phyloP scores from a whole-genome alignment of 2,113 vertebrate species.

The Labeo catla region DNA sequence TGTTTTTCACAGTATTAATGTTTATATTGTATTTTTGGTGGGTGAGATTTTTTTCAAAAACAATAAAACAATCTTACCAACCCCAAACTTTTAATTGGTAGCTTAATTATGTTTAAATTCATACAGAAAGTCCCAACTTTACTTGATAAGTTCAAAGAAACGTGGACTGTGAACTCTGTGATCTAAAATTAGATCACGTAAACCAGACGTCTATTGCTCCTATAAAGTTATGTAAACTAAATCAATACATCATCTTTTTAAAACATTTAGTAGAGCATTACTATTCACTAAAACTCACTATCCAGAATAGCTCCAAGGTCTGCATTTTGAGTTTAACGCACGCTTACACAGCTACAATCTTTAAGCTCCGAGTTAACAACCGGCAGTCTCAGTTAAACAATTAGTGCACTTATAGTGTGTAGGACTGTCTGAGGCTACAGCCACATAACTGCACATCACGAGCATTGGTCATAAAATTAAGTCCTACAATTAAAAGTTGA shows the following conservation, averaged over 20 bases:
- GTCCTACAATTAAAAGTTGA: constrained; percentile 52
- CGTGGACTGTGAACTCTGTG: not conserved
- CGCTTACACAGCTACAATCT: constrained; percentile 17
- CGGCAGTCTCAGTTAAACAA: constrained; percentile 40
- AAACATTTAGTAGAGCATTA: constrained; percentile 1
- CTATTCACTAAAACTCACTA: not conserved
- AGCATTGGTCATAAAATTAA: constrained; percentile 58
- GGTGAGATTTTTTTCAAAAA: too few relatives aligned
- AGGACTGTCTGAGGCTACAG: constrained; percentile 29
- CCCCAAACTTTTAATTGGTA: not conserved
- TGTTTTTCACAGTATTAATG: not conserved
- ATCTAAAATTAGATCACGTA: constrained; percentile 1
- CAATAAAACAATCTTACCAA: too few relatives aligned
- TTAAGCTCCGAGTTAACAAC: constrained; percentile 38
- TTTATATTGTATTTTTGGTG: not conserved
- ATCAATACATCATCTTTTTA: not conserved
- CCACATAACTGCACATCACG: constrained; percentile 61
- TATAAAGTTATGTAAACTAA: not conserved
- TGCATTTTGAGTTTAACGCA: constrained; percentile 17
- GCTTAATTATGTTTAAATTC: not conserved
- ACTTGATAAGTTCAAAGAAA: not conserved
- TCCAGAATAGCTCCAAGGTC: not conserved
- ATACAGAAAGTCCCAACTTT: not conserved
- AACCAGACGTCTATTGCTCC: not conserved
- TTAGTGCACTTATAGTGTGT: constrained; percentile 43